phyloP scores from a whole-genome alignment of 1,140 invertebrate genomes.

The Drosophila nikananu region DNA sequence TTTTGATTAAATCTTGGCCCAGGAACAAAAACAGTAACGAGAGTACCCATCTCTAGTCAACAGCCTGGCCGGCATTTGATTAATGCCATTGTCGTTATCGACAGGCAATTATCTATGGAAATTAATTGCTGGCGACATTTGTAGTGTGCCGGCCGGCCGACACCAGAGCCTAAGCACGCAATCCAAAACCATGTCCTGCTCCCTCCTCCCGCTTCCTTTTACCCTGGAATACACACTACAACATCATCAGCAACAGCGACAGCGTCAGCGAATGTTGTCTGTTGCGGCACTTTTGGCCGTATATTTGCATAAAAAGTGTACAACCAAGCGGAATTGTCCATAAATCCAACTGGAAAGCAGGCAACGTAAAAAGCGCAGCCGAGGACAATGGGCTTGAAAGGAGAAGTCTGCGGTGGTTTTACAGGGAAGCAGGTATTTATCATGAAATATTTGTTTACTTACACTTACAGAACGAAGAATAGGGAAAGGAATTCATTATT shows the following conservation, averaged over 20 bases:
- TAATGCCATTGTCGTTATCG: slow-evolving; percentile 69
- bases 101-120: slow-evolving; percentile 74
- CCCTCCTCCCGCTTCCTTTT: background rate
- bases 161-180: slow-evolving; percentile 52
- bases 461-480: background rate
- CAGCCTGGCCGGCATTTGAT: slow-evolving; percentile 46
- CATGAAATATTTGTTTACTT: background rate
- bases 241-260: slow-evolving; percentile 32
- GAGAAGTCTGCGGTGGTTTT: background rate
- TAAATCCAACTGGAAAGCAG: slow-evolving; percentile 55
- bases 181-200: slow-evolving; percentile 15
- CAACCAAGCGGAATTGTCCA: slow-evolving; percentile 44
- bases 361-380: slow-evolving; percentile 38
- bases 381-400: slow-evolving; percentile 27
- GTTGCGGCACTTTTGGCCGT: slow-evolving; percentile 46
- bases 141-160: slow-evolving; percentile 50
- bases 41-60: slow-evolving; percentile 39
- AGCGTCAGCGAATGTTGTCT: slow-evolving; percentile 39
- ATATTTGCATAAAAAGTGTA: slow-evolving; percentile 63
- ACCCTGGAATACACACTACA: slow-evolving; percentile 2
- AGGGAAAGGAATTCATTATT: background rate
- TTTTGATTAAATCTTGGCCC: slow-evolving; percentile 58
- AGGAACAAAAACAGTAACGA: slow-evolving; percentile 7
- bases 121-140: slow-evolving; percentile 68
- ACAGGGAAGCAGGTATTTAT: background rate